Evolutionary conservation across 2,113 vertebrate genomes (phyloP), one percentile per base, ranked within the genome.

Genomic region (Eulacestoma nigropectus): DNA sequence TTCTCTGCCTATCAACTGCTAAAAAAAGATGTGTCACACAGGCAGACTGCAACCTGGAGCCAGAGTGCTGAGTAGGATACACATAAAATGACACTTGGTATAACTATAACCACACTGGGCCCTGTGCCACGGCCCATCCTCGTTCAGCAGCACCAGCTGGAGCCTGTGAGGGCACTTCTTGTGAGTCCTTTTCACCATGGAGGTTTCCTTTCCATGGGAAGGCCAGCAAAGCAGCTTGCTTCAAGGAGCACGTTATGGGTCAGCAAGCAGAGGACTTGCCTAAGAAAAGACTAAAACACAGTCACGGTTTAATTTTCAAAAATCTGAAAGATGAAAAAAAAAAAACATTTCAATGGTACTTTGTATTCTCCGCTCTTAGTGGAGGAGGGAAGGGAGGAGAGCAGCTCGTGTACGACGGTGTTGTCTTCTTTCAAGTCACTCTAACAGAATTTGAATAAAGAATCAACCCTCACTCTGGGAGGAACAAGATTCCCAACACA

Each of bases 181-280:
- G 1, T 25, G 30, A 14, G 13, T 23, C 4, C 35, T 15, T 13
- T 50, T 63, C 20, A 37, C 60, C 46, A 10, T 0, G 0, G 25
- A 59, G 35, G 16, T n/a, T 70, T 47, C 4, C 15, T 9, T 77
- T 10, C 53, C 44, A 13, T 10, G 7, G 22, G 22, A 60, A 68
- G 19, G 25, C 37, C n/a, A 79, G 23, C 3, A 82, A 29, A 39
- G 39, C 49, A 83, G 19, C 16, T 7, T 10, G 6, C 16, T 21
- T 52, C 29, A 37, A 39, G n/a, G 46, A 41, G 6, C 15, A 6
- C 2, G 5, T 35, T 42, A 41, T 6, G 19, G 42, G 35, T 41
- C 22, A 65, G 6, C 19, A 32, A 47, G 35, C 4, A 52, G 41
- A 87, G 56, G 27, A 33, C 11, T 12, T 47, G 19, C 16, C 15